Percentiles rank a stretch among this genome's conserved stretches.
These are phyloP conservation scores for Desmophyllum pertusum DNA, from an alignment of 92 coral and sea anemone species.

Conservation along the genomic window DNA sequence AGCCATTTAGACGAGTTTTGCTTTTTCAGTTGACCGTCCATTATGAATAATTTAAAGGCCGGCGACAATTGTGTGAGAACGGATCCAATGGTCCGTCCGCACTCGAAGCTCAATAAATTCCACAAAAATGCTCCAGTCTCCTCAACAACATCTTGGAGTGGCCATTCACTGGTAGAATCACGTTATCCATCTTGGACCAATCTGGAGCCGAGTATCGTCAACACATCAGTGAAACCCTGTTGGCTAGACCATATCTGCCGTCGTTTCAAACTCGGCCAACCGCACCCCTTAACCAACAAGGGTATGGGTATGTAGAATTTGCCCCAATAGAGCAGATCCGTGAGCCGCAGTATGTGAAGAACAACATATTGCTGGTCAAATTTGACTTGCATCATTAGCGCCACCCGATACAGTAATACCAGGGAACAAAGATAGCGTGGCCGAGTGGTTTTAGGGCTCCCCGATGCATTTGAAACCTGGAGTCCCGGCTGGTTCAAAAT, in stretches of 20 bases:
- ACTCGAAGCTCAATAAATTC: too few species aligned
- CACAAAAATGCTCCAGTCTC: constrained; percentile 76
- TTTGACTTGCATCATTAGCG: constrained; percentile 66
- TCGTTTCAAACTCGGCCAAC: constrained; percentile 83
- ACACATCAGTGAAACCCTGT: constrained; percentile 76
- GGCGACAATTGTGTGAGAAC: constrained; percentile 71
- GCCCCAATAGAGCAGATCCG: constrained; percentile 71
- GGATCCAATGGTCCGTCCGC: constrained; percentile 69
- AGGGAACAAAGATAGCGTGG: too few species aligned
- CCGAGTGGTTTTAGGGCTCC: too few species aligned
- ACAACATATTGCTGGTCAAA: constrained; percentile 67
- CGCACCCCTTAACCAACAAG: constrained; percentile 67
- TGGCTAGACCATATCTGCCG: constrained; percentile 67
- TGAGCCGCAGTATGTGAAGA: constrained; percentile 67
- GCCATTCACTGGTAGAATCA: constrained; percentile 81
- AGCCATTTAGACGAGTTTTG: too few species aligned
- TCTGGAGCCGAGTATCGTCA: constrained; percentile 54
- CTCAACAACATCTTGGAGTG: constrained; percentile 66
- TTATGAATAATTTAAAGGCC: too few species aligned
- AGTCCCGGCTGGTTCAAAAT: too few species aligned
- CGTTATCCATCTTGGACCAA: constrained; percentile 77
- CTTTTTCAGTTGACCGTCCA: too few species aligned
- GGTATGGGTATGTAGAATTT: constrained; percentile 84
- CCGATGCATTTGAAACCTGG: too few species aligned
- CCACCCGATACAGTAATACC: not conserved